Evolutionary conservation across 2,797 vertebrate species (phyloP).

Genomic region (Kryptolebias ocellatus): DNA sequence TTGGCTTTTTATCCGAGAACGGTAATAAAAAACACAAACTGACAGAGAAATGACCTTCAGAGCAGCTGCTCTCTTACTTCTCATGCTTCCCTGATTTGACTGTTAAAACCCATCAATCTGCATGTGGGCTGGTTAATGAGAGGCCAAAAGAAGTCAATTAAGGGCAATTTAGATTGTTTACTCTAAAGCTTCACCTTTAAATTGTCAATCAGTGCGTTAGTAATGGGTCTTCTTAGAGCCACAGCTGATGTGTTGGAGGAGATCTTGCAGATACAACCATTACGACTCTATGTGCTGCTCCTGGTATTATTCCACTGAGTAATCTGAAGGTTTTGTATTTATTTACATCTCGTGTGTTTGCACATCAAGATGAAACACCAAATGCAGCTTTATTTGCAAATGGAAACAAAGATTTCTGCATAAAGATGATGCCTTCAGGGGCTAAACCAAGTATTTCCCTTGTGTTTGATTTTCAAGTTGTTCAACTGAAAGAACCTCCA

Average conservation of each 20-base stretch:
- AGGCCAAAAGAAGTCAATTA: conserved; percentile 15
- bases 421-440: background rate
- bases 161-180: conserved; percentile 16
- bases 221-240: background rate
- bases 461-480: background rate
- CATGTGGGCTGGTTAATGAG: background rate
- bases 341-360: background rate
- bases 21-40: background rate
- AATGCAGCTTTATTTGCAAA: background rate
- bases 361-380: background rate
- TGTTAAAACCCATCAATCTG: conserved; percentile 7
- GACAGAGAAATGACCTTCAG: conserved; percentile 13
- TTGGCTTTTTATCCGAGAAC: background rate
- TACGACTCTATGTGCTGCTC: background rate
- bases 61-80: background rate
- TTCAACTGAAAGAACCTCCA: background rate
- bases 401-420: background rate
- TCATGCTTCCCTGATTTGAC: background rate
- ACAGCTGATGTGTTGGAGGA: background rate
- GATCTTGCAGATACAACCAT: background rate
- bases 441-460: background rate
- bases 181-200: conserved; percentile 5
- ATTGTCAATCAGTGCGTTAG: conserved; percentile 6
- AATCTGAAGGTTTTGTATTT: background rate
- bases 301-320: background rate